Evolutionary conservation across 2,113 vertebrate species (phyloP), one percentile per base, ranked within the genome.

Genomic region (Camelus dromedarius): DNA sequence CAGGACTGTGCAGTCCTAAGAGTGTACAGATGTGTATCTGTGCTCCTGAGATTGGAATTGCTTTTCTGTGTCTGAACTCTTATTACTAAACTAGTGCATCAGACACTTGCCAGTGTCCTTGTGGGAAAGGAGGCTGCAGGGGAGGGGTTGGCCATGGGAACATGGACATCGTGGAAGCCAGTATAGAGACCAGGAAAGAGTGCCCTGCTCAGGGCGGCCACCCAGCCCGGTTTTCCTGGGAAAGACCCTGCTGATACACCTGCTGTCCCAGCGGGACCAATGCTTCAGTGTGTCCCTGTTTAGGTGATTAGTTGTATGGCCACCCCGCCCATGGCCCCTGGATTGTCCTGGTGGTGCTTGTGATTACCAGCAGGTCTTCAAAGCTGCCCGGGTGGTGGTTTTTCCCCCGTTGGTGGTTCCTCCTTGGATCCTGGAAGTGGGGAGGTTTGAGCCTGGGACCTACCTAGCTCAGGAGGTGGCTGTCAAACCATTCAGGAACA

Each of bases 151-250:
- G 66, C 35, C 0, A 8, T 54, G 69, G 8, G 32, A 22, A 20
- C 6, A 10, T 4, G 26, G 35, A 22, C n/a, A 4, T 6, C 0
- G 1, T 15, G 15, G 18, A 48, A 50, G 14, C 52, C n/a, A 4
- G 1, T 13, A 2, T 2, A 12, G 30, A 76, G 75, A 26, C 69
- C 42, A 11, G 90, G 10, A 69, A 76, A 58, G 82, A 64, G 46
- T 58, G 22, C 46, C 42, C 32, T 2, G 12, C 28, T 5, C 11
- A 75, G 30, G 5, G 32, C n/a, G 30, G 81, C 32, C 38, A 24
- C 30, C 48, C 32, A 15, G 42, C 38, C 67, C 11, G 16, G 3
- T 35, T 35, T 77, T 67, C 84, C 60, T 35, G 58, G 72, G 16
- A 30, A 8, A 11, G 22, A 56, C 26, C n/a, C 77, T 97, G 69